Evolutionary conservation across 2,888 invertebrate species (phyloP).

Genomic region (Lacanobia oleracea): DNA sequence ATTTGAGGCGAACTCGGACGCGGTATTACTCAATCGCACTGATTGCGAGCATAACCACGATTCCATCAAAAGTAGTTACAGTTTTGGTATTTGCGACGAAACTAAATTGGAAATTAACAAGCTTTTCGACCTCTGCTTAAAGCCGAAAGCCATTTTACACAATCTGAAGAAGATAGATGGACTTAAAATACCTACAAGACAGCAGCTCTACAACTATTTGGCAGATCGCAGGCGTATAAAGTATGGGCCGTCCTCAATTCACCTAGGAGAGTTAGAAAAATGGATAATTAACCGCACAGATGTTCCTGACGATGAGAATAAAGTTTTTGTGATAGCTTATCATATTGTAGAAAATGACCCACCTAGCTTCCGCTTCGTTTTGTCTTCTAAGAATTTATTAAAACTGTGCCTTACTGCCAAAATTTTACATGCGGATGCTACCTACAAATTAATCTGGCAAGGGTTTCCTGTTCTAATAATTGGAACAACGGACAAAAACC

Average conservation of each 20-base stretch:
- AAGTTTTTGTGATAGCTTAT: constrained; percentile 37
- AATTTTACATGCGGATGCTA: constrained; percentile 22
- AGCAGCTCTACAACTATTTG: no score
- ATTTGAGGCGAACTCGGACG: no score
- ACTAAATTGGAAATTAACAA: no score
- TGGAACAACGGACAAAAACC: constrained; percentile 40
- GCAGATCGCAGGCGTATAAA: no score
- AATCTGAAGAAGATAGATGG: no score
- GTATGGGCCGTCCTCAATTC: constrained; percentile 35
- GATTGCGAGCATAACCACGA: no score
- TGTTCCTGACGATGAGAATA: constrained; percentile 31
- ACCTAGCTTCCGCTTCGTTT: constrained; percentile 21
- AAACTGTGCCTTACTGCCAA: constrained; percentile 14
- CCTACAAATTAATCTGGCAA: constrained; percentile 41
- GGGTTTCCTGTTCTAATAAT: constrained; percentile 38
- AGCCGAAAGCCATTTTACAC: no score
- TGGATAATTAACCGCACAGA: constrained; percentile 33
- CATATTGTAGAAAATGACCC: constrained; percentile 26
- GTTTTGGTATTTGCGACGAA: no score
- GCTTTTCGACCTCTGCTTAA: no score
- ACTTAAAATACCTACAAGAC: no score
- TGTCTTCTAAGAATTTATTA: constrained; percentile 23
- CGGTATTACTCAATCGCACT: no score
- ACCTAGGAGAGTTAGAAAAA: constrained; percentile 39
- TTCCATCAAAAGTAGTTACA: no score